A percentile compares a stretch with the other conserved stretches of the same genome.
Conservation (phyloP, 2,797 vertebrate species). For the Chelon auratus region DNA sequence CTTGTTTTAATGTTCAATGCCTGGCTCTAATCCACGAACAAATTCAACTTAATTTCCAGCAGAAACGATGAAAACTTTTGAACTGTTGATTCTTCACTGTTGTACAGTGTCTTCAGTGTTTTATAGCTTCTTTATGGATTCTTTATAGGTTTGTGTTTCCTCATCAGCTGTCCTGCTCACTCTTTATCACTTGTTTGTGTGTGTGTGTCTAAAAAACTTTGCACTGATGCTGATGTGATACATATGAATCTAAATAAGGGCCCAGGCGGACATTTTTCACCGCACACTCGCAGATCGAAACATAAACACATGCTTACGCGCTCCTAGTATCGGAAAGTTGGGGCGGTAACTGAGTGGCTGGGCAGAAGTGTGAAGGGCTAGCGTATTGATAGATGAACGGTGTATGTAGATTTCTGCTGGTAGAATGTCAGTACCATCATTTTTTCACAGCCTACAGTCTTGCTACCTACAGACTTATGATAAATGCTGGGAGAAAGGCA, state of each 20-base stretch:
- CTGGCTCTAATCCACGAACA: background rate
- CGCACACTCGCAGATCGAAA: background rate
- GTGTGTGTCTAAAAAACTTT: background rate
- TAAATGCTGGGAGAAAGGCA: slow-evolving; percentile 39
- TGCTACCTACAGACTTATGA: slow-evolving; percentile 50
- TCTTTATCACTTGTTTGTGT: background rate
- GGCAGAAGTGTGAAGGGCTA: slow-evolving; percentile 32
- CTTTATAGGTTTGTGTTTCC: background rate
- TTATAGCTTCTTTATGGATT: slow-evolving; percentile 8
- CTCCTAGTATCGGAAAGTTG: slow-evolving; percentile 14
- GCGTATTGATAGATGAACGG: slow-evolving; percentile 62
- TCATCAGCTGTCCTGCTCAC: slow-evolving; percentile 9
- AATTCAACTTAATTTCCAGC: background rate
- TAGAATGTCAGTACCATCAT: slow-evolving; percentile 62
- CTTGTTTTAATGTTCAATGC: slow-evolving; percentile 7
- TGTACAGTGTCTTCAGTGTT: background rate
- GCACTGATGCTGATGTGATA: slow-evolving; percentile 9
- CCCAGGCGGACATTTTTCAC: slow-evolving; percentile 41
- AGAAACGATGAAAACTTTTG: slow-evolving; percentile 10
- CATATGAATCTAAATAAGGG: slow-evolving; percentile 64
- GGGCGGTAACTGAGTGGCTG: slow-evolving; percentile 41
- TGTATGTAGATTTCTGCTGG: slow-evolving; percentile 61
- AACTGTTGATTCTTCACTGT: slow-evolving; percentile 1
- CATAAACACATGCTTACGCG: slow-evolving; percentile 16
- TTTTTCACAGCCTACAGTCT: slow-evolving; percentile 49